A percentile compares a stretch with the other conserved stretches of the same genome.
Conservation (phyloP, 2,113 vertebrate species). For the Paedocypris sp. region DNA sequence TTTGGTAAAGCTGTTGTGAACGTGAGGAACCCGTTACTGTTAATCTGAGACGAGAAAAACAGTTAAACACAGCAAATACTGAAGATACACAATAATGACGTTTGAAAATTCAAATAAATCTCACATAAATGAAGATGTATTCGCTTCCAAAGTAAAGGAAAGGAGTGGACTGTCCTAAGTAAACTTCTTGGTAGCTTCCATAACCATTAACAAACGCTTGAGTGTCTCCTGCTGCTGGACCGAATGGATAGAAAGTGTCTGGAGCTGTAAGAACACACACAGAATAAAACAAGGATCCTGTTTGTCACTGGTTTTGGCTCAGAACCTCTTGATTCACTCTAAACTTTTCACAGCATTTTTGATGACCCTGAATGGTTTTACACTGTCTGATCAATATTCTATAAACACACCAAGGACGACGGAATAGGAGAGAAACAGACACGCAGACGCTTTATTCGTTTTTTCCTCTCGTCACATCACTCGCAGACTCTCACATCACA, state of each 20-base stretch:
- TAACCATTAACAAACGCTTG: neutral
- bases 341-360: too few species aligned
- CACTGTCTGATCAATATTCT: too few species aligned
- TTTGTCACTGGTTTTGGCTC: neutral
- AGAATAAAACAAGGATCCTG: neutral
- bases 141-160: neutral
- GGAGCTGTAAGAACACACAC: neutral
- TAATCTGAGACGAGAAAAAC: neutral
- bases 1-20: neutral
- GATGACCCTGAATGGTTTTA: too few species aligned
- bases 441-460: too few species aligned
- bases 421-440: too few species aligned
- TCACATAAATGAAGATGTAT: neutral
- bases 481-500: too few species aligned
- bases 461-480: too few species aligned
- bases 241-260: neutral
- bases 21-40: slow-evolving; percentile 18
- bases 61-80: neutral
- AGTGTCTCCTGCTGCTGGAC: neutral
- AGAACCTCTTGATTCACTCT: neutral
- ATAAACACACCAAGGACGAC: too few species aligned
- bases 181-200: neutral
- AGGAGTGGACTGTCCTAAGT: neutral
- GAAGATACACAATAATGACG: neutral
- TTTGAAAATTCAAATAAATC: neutral